Evolutionary conservation across 2,888 invertebrate genomes (phyloP).

Genomic region (Campopleginae sp.): DNA sequence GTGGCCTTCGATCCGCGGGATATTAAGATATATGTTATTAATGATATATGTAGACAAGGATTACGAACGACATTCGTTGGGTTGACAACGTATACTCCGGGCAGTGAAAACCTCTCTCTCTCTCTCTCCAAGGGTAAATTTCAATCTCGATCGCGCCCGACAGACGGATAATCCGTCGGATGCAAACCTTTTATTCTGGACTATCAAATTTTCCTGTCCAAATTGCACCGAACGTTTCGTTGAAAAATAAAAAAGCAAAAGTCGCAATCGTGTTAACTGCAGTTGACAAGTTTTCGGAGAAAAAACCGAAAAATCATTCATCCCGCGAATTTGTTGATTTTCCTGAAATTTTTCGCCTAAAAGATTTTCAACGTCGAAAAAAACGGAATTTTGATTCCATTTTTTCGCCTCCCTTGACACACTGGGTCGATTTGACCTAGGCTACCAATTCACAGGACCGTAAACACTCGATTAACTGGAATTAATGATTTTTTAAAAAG

Average conservation of each 20-base stretch:
- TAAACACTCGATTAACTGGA: background rate
- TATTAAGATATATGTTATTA: background rate
- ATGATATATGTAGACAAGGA: background rate
- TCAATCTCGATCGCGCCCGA: constrained; percentile 51
- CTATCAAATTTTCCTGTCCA: background rate
- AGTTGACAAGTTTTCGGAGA: background rate
- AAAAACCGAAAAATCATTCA: too few relatives aligned
- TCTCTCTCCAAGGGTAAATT: constrained; percentile 33
- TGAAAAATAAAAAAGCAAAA: background rate
- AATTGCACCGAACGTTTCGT: background rate
- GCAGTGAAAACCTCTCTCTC: background rate
- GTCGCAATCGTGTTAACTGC: background rate
- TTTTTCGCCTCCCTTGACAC: too few relatives aligned
- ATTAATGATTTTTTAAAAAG: background rate
- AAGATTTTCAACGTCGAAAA: background rate
- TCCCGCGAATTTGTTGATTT: too few relatives aligned
- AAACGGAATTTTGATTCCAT: background rate
- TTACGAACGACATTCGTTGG: background rate
- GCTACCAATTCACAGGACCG: background rate
- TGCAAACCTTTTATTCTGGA: constrained; percentile 8
- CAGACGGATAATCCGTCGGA: constrained; percentile 46
- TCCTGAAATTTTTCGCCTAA: too few relatives aligned
- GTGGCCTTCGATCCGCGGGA: constrained; percentile 12
- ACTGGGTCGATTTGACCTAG: background rate
- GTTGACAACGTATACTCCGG: constrained; percentile 8